A percentile compares a stretch with the other conserved stretches of the same genome.
These are phyloP conservation scores for Syngnathus floridae DNA, from an alignment of 2,113 vertebrate species.

Conservation along the genomic window DNA sequence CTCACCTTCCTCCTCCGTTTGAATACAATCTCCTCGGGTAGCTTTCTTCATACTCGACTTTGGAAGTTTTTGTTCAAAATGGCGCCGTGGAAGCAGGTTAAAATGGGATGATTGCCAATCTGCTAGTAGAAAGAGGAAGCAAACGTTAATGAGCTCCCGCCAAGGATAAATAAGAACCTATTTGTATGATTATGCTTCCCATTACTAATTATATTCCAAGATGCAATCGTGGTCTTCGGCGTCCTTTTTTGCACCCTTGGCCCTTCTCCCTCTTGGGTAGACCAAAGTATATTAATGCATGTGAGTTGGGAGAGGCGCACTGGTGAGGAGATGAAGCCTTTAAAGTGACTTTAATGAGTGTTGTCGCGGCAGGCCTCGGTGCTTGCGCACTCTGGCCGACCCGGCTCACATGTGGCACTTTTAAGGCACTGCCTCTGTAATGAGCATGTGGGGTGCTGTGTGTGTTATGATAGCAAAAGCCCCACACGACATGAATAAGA, in stretches of 20 bases:
- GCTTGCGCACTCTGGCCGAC: slow-evolving; percentile 18
- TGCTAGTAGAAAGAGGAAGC: slow-evolving; percentile 4
- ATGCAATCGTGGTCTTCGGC: slow-evolving; percentile 24
- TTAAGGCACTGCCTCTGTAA: background rate
- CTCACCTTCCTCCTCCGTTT: slow-evolving; percentile 24
- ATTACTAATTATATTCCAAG: slow-evolving; percentile 20
- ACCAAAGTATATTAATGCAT: slow-evolving; percentile 29
- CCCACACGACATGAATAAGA: background rate
- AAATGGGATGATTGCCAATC: background rate
- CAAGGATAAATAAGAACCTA: slow-evolving; percentile 36
- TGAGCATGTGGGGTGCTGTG: slow-evolving; percentile 6
- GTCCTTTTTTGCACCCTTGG: slow-evolving; percentile 23
- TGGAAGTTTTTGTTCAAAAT: slow-evolving; percentile 4
- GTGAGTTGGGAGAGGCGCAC: slow-evolving; percentile 29
- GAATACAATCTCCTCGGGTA: slow-evolving; percentile 1
- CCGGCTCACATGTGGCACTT: slow-evolving; percentile 20
- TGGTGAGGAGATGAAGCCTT: slow-evolving; percentile 37
- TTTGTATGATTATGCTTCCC: slow-evolving; percentile 25
- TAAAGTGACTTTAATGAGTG: slow-evolving; percentile 52
- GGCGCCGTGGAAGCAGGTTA: slow-evolving; percentile 5
- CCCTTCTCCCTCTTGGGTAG: slow-evolving; percentile 40
- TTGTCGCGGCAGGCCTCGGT: slow-evolving; percentile 25
- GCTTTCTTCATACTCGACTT: slow-evolving; percentile 17
- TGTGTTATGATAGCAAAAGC: background rate
- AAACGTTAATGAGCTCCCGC: slow-evolving; percentile 44